These are phyloP conservation scores for Liparis tanakae DNA, from an alignment of 2,797 vertebrate genomes.

Conservation along the genomic window DNA sequence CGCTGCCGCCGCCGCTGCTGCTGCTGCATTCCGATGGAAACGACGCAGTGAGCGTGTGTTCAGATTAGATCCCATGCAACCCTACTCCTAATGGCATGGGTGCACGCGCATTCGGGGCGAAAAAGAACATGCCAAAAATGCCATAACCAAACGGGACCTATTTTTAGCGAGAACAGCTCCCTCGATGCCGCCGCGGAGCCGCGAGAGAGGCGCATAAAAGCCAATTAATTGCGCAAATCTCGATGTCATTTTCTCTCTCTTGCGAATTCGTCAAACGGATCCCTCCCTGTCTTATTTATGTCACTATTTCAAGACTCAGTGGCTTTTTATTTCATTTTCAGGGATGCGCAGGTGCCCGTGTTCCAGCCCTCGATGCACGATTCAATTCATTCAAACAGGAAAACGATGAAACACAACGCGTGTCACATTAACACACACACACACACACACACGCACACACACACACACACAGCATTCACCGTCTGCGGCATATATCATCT, in stretches of 20 bases:
- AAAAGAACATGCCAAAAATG: constrained; percentile 25
- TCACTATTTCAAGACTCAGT: constrained; percentile 50
- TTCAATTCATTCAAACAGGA: constrained; percentile 53
- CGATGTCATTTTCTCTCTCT: constrained; percentile 15
- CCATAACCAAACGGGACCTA: constrained; percentile 23
- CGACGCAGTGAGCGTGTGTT: constrained; percentile 74
- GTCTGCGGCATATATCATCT: constrained; percentile 6
- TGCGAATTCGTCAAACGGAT: not conserved
- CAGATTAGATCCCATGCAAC: constrained; percentile 29
- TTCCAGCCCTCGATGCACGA: constrained; percentile 40
- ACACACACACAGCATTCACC: not conserved
- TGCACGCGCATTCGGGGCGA: constrained; percentile 45
- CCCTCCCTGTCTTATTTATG: not conserved
- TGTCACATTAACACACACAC: constrained; percentile 8
- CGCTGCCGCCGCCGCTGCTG: not conserved
- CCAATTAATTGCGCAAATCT: constrained; percentile 36
- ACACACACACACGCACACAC: constrained; percentile 8
- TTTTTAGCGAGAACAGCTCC: constrained; percentile 26
- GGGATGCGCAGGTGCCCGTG: constrained; percentile 68
- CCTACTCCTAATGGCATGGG: constrained; percentile 41
- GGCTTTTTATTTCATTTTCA: constrained; percentile 42
- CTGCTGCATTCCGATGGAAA: constrained; percentile 83
- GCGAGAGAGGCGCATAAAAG: constrained; percentile 3
- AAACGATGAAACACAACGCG: constrained; percentile 35
- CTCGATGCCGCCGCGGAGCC: constrained; percentile 22